Conservation (phyloP, 2,113 vertebrate species). For the human (Homo sapiens) region DNA sequence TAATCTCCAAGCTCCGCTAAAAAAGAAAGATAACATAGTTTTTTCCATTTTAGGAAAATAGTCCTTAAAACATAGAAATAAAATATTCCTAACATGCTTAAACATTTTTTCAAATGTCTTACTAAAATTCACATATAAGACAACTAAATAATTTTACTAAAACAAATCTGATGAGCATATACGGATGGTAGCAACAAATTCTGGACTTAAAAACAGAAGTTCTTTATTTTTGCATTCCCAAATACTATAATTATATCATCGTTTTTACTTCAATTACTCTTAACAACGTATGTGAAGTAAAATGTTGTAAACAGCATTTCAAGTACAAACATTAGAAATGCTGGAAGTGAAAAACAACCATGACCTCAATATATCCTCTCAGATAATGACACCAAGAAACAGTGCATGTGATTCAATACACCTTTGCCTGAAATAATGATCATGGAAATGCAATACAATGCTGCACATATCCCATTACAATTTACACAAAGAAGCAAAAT, state of each 20-base stretch:
- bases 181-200: background rate
- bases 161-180: background rate
- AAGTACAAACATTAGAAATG: background rate
- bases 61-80: background rate
- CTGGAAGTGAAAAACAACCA: background rate
- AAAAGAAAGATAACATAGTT: constrained; percentile 44
- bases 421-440: background rate
- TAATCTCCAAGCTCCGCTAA: constrained; percentile 93
- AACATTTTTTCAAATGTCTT: constrained; percentile 41
- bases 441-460: background rate
- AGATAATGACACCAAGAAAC: background rate
- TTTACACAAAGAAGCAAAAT: constrained; percentile 3
- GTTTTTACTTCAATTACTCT: constrained; percentile 18
- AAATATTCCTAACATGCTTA: background rate
- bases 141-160: background rate
- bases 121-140: background rate
- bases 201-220: background rate
- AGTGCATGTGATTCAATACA: background rate
- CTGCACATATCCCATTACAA: background rate
- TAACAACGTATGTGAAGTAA: background rate
- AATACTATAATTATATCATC: background rate
- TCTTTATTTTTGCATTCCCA: constrained; percentile 21
- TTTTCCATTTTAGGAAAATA: background rate
- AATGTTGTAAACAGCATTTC: background rate
- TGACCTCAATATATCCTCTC: background rate